These are phyloP conservation scores for Aelia acuminata DNA, from an alignment of 2,888 invertebrate species.

Conservation along the genomic window DNA sequence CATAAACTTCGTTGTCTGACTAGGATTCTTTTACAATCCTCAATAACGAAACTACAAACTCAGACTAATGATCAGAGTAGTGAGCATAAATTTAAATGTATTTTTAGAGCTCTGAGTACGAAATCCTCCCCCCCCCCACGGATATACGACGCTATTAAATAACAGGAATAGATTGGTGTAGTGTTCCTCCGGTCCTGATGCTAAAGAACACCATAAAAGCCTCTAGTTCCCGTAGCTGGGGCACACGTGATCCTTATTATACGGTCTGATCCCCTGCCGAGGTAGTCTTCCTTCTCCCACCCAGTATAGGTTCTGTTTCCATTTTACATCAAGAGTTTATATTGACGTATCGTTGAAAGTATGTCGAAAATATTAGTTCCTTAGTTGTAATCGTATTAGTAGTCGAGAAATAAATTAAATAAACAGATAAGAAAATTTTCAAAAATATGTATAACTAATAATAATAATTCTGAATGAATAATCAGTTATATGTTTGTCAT, in stretches of 20 bases:
- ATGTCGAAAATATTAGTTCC: not conserved
- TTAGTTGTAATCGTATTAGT: not conserved
- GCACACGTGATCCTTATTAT: conserved; percentile 30
- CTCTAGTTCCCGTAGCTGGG: not conserved
- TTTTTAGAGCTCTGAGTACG: not conserved
- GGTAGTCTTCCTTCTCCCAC: not conserved
- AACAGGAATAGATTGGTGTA: conserved; percentile 25
- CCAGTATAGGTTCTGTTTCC: not conserved
- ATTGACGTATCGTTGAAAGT: not conserved
- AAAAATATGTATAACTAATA: not conserved
- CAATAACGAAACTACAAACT: not conserved
- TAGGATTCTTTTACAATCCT: too few relatives aligned
- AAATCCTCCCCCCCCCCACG: too few relatives aligned
- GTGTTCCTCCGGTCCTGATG: not conserved
- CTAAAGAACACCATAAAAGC: conserved; percentile 22
- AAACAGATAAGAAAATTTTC: not conserved
- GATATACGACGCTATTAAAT: conserved; percentile 35
- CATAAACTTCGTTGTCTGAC: too few relatives aligned
- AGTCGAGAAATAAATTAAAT: not conserved
- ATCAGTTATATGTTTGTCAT: too few relatives aligned
- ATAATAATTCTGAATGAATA: too few relatives aligned
- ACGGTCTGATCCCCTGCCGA: not conserved
- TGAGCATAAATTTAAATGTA: not conserved
- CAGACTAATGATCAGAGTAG: not conserved
- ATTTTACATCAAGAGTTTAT: not conserved